These are phyloP conservation scores for Cyrtorhinus lividipennis DNA, from an alignment of 1,140 invertebrate genomes.

Conservation along the genomic window DNA sequence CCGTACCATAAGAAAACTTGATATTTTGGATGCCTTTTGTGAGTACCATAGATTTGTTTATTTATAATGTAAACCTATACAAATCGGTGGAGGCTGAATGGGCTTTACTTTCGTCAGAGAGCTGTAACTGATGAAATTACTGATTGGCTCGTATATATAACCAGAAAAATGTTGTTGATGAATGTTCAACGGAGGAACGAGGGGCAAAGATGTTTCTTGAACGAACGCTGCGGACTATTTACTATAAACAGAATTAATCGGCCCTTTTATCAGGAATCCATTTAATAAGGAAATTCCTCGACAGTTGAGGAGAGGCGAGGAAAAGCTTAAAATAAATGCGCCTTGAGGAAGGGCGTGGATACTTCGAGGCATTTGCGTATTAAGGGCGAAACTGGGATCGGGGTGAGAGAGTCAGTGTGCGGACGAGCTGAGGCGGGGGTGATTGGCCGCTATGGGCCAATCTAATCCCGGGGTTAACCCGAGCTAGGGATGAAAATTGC, in stretches of 20 bases:
- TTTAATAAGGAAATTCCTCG: neutral
- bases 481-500: neutral
- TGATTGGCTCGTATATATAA: too few relatives aligned
- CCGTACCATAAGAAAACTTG: too few relatives aligned
- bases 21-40: too few relatives aligned
- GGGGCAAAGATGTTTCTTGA: too few relatives aligned
- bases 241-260: neutral
- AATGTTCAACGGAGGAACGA: too few relatives aligned
- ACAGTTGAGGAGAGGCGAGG: neutral
- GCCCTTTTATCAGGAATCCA: neutral
- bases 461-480: neutral
- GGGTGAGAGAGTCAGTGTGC: neutral
- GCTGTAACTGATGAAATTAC: too few relatives aligned
- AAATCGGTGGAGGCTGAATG: too few relatives aligned
- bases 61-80: too few relatives aligned
- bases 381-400: neutral
- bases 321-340: neutral
- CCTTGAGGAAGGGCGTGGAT: neutral
- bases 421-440: neutral
- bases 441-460: conserved; percentile 4
- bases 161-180: too few relatives aligned
- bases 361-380: neutral
- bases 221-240: too few relatives aligned
- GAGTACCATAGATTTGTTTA: too few relatives aligned
- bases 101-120: too few relatives aligned